Evolutionary conservation across 2,797 vertebrate species (phyloP).

Genomic region (Falco biarmicus): DNA sequence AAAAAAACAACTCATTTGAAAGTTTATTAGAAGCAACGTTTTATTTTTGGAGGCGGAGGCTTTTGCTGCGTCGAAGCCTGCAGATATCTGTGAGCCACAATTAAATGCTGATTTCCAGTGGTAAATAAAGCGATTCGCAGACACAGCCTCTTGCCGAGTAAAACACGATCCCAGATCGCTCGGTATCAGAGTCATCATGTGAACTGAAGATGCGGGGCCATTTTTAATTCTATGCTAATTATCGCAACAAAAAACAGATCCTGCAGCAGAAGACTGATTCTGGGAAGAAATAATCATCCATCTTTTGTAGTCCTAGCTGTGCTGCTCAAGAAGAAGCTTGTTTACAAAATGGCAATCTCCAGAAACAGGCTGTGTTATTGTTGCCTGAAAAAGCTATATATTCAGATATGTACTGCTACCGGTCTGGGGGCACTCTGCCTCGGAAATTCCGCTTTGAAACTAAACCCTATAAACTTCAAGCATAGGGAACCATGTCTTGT

Average conservation of each 20-base stretch:
- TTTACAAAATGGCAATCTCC: constrained; percentile 44
- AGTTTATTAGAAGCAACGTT: background rate
- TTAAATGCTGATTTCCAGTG: background rate
- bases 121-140: background rate
- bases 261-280: constrained; percentile 1
- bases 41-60: background rate
- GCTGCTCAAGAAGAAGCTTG: constrained; percentile 26
- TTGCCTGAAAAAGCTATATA: background rate
- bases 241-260: constrained; percentile 38
- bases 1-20: background rate
- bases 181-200: background rate
- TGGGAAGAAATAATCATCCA: constrained; percentile 48
- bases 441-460: background rate
- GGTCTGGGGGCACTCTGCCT: background rate
- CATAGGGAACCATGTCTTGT: background rate
- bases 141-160: background rate
- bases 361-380: background rate
- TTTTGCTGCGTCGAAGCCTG: background rate
- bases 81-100: background rate
- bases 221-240: constrained; percentile 64
- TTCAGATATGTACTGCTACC: background rate
- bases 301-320: background rate
- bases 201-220: background rate
- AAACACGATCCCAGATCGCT: background rate
- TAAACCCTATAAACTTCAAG: background rate